Evolutionary conservation across 1,140 invertebrate species (phyloP), one percentile per base, ranked within the genome.

Genomic region (Meloidogyne hapla): DNA sequence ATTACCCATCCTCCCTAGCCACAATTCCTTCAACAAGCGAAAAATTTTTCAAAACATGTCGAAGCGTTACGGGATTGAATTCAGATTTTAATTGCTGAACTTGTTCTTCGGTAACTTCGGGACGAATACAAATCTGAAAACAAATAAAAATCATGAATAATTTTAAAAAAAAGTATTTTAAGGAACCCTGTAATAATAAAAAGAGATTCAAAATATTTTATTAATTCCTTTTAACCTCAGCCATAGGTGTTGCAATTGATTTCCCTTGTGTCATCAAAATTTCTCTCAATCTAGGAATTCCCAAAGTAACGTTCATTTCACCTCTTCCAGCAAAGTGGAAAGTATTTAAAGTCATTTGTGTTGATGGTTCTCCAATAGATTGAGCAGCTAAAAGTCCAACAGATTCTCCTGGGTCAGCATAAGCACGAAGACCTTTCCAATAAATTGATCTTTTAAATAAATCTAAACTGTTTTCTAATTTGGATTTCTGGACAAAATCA

Each of bases 331-430:
- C 96, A 89, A 98, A 98, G 87, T 99, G 97, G 88, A 99, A 99
- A 45, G 97, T 99, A 85, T 99, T 99, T 78, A 99, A 88, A 82
- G 97, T 99, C 96, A 99, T 99, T 90, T 99, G 96, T 74, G 97
- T 99, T 3, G 95, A 98, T 0, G 96, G 96, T 89, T 99, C 97
- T 76, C 96, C 96, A 81, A 99, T 93, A 10, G 94, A 97, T 89
- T 92, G 92, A 25, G 96, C 96, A 23, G 96, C 96, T 71, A 98
- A 88, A 26, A 98, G 87, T 28, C 97, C 97, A 18, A 99, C 96
- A 13, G 95, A 92, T 88, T 99, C 97, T 2, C 97, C 97, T 1
- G 96, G 94, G 21, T 92, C 90, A 65, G 91, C 92, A 77, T 94
- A 87, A 0, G 92, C 91, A 80, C 91, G 91, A 83, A 94, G 91